These are phyloP conservation scores for Atopsyche davidsoni DNA, from an alignment of 1,140 invertebrate species.

Conservation along the genomic window DNA sequence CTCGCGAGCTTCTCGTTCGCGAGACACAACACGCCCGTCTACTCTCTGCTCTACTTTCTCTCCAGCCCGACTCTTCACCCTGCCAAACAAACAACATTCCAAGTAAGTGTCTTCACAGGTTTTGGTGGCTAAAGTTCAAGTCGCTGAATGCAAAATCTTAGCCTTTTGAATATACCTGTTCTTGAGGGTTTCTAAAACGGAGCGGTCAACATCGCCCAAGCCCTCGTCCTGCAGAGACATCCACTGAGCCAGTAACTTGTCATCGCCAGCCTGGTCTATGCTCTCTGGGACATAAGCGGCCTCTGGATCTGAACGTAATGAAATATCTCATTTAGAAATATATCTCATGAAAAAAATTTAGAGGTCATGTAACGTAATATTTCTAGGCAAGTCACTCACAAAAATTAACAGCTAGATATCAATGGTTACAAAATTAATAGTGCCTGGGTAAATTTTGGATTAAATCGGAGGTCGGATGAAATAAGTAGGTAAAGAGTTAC, in stretches of 20 bases:
- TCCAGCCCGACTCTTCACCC: conserved; percentile 24
- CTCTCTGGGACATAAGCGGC: no score
- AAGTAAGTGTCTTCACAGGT: not conserved
- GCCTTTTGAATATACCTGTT: conserved; percentile 31
- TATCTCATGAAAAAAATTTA: no score
- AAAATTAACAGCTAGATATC: no score
- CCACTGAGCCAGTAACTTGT: conserved; percentile 54
- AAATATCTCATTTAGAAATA: no score
- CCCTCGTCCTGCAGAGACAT: conserved; percentile 52
- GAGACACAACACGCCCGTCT: conserved; percentile 25
- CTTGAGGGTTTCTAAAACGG: conserved; percentile 54
- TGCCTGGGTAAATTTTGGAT: no score
- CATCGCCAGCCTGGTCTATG: conserved; percentile 48
- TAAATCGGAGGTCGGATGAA: not conserved
- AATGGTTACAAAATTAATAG: no score
- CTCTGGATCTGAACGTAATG: no score
- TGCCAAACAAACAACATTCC: conserved; percentile 7
- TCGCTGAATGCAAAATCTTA: not conserved
- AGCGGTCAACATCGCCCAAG: conserved; percentile 52
- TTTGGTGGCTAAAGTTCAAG: not conserved
- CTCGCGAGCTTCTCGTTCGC: conserved; percentile 26
- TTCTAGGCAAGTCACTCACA: no score
- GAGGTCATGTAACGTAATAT: no score
- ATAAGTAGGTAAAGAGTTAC: not conserved
- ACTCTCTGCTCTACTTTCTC: conserved; percentile 25